Percentiles rank a stretch among this genome's conserved stretches.
These are phyloP conservation scores for Eleginops maclovinus DNA, from an alignment of 2,113 vertebrate genomes.

Conservation along the genomic window DNA sequence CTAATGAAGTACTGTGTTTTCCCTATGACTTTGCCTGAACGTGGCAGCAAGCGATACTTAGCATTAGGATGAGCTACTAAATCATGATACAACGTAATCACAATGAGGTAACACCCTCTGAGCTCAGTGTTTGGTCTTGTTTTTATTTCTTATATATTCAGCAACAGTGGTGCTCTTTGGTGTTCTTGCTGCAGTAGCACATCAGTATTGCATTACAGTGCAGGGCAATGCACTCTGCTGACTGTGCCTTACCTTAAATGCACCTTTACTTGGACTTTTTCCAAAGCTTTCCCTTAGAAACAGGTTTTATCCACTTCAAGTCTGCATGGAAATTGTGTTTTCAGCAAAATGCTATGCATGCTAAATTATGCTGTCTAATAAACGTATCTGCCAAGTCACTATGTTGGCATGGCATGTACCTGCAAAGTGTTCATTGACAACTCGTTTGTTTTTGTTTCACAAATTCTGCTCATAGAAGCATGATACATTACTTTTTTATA, in stretches of 20 bases:
- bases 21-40: slow-evolving; percentile 15
- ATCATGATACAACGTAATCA: slow-evolving; percentile 25
- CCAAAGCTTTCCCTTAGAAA: not conserved
- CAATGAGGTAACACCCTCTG: slow-evolving; percentile 16
- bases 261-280: not conserved
- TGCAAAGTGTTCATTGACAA: not conserved
- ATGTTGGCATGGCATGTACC: not conserved
- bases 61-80: slow-evolving; percentile 17
- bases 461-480: not conserved
- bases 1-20: slow-evolving; percentile 44
- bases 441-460: not conserved
- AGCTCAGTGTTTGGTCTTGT: slow-evolving; percentile 4
- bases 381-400: not conserved
- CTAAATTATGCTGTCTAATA: not conserved
- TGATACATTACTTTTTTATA: not conserved
- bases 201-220: not conserved
- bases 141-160: not conserved
- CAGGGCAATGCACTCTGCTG: slow-evolving; percentile 2
- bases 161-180: not conserved
- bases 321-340: not conserved
- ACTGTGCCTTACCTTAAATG: slow-evolving; percentile 2
- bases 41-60: not conserved
- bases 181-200: slow-evolving; percentile 23
- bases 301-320: not conserved
- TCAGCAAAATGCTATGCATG: not conserved